Conservation (phyloP, 2,113 vertebrate genomes). For the Sterrhoptilus dennistouni region DNA sequence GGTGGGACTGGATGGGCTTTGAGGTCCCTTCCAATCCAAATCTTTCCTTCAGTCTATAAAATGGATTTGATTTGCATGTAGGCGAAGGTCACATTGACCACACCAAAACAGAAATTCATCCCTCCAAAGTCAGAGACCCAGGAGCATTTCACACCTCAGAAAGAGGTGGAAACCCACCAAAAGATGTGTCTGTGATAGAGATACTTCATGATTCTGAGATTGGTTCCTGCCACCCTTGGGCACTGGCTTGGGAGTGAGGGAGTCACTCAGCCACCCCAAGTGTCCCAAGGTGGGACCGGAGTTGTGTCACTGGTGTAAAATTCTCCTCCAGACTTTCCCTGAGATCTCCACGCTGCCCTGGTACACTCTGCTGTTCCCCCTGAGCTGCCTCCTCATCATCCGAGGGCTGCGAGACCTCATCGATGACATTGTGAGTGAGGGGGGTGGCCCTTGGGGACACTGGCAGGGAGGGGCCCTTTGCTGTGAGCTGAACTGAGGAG, state of each 20-base stretch:
- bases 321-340: constrained; percentile 78
- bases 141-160: background rate
- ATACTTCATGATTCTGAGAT: accelerated
- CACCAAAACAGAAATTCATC: background rate
- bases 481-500: too few relatives aligned
- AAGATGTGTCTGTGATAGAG: background rate
- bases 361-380: constrained; percentile 84
- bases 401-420: constrained; percentile 84
- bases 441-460: background rate
- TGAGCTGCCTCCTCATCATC: constrained; percentile 79
- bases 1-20: accelerated
- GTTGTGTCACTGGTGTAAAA: background rate
- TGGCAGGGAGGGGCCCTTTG: background rate
- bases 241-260: accelerated
- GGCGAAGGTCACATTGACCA: background rate
- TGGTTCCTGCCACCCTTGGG: background rate
- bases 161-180: background rate
- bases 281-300: background rate
- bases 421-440: constrained; percentile 84
- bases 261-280: background rate
- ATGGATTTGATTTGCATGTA: background rate
- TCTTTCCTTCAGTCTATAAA: background rate
- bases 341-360: constrained; percentile 89
- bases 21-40: accelerated
- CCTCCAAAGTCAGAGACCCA: background rate